Evolutionary conservation across 2,797 vertebrate species (phyloP), one percentile per base, ranked within the genome.

Genomic region (Scomberomorus guttatus): DNA sequence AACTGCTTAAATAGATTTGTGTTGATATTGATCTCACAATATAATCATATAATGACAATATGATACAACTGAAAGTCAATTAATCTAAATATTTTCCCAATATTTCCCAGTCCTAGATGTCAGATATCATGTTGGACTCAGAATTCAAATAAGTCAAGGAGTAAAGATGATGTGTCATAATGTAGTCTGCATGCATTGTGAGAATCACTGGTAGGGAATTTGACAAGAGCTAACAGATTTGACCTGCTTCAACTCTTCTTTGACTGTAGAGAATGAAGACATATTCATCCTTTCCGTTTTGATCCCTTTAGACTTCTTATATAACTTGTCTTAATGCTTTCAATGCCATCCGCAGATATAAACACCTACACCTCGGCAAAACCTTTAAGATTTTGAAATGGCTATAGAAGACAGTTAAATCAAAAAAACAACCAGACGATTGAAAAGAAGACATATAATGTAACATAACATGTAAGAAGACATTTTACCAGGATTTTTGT

Each of bases 341-440:
- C 24, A 73, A 48, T 42, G 60, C 34, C 50, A 66, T 37, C 72
- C 54, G 10, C 66, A 44, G 64, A 59, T 44, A 65, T 25, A 71
- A 74, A 76, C 42, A 73, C 46, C 66, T 42, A 63, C 73, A 72
- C 44, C 18, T 42, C 2, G 13, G 29, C 14, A 11, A 68, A 63
- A 44, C 29, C 13, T 32, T 66, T 24, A 20, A 56, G 14, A 71
- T 70, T 42, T 42, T 22, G 32, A 29, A 51, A 42, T 32, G 22
- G 56, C 39, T 68, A 42, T 12, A 14, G 42, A 56, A 75, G 3
- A 20, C 18, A 72, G 55, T 14, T 24, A 24, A 64, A 64, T 12
- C 3, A 14, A 7, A 61, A 66, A 70, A 75, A 62, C 29, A 59
- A 32, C n/a, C 1, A 37, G 27, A 60, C 22, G 22, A 75, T 15